Evolutionary conservation across 2,797 vertebrate genomes (phyloP).

Genomic region (Rhynchonycteris naso): DNA sequence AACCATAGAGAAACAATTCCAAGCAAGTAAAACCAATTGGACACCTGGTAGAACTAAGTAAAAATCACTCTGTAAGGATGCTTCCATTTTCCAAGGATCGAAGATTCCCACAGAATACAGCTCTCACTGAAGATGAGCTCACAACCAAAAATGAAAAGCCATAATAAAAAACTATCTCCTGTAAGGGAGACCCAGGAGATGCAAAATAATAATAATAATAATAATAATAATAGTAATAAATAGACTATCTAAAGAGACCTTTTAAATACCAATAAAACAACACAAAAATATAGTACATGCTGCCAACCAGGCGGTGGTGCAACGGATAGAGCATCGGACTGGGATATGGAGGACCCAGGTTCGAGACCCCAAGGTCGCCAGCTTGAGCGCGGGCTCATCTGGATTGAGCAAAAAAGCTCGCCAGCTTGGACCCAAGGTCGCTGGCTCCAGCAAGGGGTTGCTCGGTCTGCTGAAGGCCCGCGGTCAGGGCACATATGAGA

Average conservation of each 20-base stretch:
- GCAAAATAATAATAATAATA: not conserved
- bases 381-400: too few relatives aligned
- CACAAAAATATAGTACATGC: too few relatives aligned
- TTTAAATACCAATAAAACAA: not conserved
- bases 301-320: too few relatives aligned
- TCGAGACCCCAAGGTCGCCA: too few relatives aligned
- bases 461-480: too few relatives aligned
- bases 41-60: not conserved
- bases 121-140: not conserved
- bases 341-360: too few relatives aligned
- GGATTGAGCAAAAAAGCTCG: too few relatives aligned
- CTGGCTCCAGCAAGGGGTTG: too few relatives aligned
- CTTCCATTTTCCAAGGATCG: not conserved
- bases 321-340: too few relatives aligned
- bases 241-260: not conserved
- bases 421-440: too few relatives aligned
- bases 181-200: not conserved
- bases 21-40: not conserved
- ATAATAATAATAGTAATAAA: not conserved
- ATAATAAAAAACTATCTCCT: not conserved
- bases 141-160: not conserved
- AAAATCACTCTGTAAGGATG: not conserved
- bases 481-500: too few relatives aligned
- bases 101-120: not conserved
- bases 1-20: not conserved